These are phyloP conservation scores for Scrobipalpa atriplicella DNA, from an alignment of 2,888 invertebrate genomes.

Conservation along the genomic window DNA sequence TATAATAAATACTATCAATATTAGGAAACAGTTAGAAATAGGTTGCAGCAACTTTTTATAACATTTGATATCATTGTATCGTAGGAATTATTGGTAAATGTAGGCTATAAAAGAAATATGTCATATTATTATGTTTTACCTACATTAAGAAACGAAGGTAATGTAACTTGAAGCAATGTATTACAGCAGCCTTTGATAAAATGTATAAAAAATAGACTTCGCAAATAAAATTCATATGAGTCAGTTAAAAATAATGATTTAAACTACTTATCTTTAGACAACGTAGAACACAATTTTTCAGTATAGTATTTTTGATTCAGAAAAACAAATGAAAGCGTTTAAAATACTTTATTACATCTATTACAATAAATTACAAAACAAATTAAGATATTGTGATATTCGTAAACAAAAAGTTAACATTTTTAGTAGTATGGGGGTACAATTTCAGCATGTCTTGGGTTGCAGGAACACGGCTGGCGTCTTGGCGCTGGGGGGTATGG, in stretches of 20 bases:
- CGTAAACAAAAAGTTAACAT: background rate
- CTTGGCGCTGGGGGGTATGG: slow-evolving; percentile 19
- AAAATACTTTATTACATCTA: background rate
- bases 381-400: background rate
- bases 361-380: background rate
- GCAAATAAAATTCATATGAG: no score
- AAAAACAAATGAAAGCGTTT: background rate
- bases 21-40: slow-evolving; percentile 55
- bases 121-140: background rate
- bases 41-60: slow-evolving; percentile 36
- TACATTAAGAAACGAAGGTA: background rate
- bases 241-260: no score
- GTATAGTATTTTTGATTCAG: background rate
- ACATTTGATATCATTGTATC: background rate
- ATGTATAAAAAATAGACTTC: no score
- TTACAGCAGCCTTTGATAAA: no score
- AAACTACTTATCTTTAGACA: no score
- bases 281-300: no score
- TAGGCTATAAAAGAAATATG: background rate
- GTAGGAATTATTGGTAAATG: background rate
- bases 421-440: slow-evolving; percentile 27
- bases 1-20: slow-evolving; percentile 58
- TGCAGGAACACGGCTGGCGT: slow-evolving; percentile 23
- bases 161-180: background rate
- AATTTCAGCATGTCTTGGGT: slow-evolving; percentile 34